Evolutionary conservation across 1,140 invertebrate species (phyloP).

Genomic region (Cyclina sinensis): DNA sequence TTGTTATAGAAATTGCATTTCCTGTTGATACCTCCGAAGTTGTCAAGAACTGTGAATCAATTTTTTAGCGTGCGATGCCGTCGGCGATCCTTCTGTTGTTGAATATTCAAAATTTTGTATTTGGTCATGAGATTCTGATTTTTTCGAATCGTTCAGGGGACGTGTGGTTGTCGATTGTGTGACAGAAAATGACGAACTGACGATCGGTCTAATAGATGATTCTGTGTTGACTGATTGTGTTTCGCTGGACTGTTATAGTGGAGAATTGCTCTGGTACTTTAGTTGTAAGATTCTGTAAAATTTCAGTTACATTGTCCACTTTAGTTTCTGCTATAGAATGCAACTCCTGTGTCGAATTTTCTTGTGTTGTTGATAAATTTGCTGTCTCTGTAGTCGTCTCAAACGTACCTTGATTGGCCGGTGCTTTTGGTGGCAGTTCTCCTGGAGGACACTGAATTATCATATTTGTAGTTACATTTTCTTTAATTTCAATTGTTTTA

Average conservation of each 20-base stretch:
- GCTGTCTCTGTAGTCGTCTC: neutral
- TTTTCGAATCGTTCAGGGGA: no score
- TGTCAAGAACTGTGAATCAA: no score
- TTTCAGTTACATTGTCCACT: no score
- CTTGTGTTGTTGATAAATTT: neutral
- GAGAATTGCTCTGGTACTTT: neutral
- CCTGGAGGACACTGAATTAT: constrained; percentile 27
- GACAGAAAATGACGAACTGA: neutral
- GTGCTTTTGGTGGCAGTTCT: neutral
- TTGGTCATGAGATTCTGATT: no score
- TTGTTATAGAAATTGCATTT: neutral
- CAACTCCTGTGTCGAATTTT: neutral
- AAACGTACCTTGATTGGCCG: neutral
- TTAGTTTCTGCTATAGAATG: neutral
- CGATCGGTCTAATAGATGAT: neutral
- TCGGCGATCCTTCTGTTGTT: no score
- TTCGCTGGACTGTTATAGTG: neutral
- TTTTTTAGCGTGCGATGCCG: no score
- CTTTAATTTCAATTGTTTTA: constrained; percentile 24
- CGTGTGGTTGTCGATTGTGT: neutral
- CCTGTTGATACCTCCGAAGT: no score
- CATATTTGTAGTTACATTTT: constrained; percentile 32
- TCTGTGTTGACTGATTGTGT: neutral
- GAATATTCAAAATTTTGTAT: no score
- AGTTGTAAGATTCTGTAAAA: neutral